A percentile compares a stretch with the other conserved stretches of the same genome.
Conservation (phyloP, 2,797 vertebrate species). For the Melanotaenia pygmaea region DNA sequence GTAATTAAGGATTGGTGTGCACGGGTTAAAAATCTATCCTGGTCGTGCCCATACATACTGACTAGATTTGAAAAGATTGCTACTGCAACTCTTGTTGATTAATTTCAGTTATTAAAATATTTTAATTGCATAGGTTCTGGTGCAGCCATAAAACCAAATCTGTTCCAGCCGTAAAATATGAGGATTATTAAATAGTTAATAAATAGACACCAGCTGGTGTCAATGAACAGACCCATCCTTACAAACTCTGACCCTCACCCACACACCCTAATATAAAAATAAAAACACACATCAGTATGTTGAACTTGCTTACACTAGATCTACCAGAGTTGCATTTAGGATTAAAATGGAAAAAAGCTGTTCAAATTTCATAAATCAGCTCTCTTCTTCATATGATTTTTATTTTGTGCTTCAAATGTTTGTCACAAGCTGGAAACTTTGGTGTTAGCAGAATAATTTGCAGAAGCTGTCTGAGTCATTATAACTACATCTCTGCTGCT, state of each 20-base stretch:
- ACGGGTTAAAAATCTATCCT: neutral
- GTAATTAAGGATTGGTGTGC: neutral
- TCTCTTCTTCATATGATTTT: neutral
- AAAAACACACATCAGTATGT: neutral
- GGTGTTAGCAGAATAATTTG: neutral
- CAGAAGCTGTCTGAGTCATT: neutral
- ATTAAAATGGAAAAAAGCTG: neutral
- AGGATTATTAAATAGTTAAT: too few species aligned
- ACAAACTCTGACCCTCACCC: constrained; percentile 23
- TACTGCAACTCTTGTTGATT: neutral
- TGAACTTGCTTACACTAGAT: constrained; percentile 40
- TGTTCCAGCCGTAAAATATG: too few species aligned
- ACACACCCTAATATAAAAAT: constrained; percentile 6
- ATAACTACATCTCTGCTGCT: neutral
- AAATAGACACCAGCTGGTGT: too few species aligned
- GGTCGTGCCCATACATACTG: neutral
- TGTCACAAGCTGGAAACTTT: neutral
- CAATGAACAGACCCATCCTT: constrained; percentile 13
- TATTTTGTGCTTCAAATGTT: neutral
- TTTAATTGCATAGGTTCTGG: too few species aligned
- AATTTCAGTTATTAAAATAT: too few species aligned
- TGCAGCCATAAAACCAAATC: too few species aligned
- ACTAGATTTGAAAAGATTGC: neutral
- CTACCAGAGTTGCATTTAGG: neutral
- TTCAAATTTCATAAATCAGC: neutral